Conservation (phyloP, 1,140 invertebrate genomes). For the Drosophila ambigua region DNA sequence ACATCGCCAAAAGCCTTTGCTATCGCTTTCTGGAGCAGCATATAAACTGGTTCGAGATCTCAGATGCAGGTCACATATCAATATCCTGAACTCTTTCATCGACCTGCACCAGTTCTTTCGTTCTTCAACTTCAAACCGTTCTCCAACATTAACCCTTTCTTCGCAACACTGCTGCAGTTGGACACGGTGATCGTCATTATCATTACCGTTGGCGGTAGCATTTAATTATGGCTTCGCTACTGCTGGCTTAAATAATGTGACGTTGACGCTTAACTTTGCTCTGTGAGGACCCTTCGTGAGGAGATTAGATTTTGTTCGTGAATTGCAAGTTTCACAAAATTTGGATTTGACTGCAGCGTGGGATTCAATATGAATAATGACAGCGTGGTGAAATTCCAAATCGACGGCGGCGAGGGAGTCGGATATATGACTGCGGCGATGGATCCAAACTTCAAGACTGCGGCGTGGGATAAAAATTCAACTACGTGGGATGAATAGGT, state of each 20-base stretch:
- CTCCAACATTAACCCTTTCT: not conserved
- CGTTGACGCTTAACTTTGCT: constrained; percentile 4
- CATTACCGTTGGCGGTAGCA: constrained; percentile 11
- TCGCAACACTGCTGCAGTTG: not conserved
- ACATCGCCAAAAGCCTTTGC: constrained; percentile 7
- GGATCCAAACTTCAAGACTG: constrained; percentile 34
- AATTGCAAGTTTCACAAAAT: constrained; percentile 31
- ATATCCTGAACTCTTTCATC: constrained; percentile 38
- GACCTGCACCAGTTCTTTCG: constrained; percentile 18
- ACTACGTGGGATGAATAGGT: constrained; percentile 49
- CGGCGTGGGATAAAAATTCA: constrained; percentile 25
- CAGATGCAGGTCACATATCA: constrained; percentile 8
- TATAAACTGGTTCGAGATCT: not conserved
- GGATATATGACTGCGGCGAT: constrained; percentile 36
- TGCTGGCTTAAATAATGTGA: constrained; percentile 1
- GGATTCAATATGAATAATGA: constrained; percentile 26
- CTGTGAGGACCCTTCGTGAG: constrained; percentile 36
- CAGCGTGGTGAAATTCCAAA: constrained; percentile 18
- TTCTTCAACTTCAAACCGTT: constrained; percentile 1
- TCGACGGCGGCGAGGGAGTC: constrained; percentile 46
- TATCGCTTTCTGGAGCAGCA: constrained; percentile 18
- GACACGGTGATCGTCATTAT: not conserved
- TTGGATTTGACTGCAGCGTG: constrained; percentile 48
- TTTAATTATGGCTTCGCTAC: constrained; percentile 20
- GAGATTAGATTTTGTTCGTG: constrained; percentile 52